Base-by-base conservation (phyloP, 2,888 invertebrate genomes). In the Thalpophila matura region DNA sequence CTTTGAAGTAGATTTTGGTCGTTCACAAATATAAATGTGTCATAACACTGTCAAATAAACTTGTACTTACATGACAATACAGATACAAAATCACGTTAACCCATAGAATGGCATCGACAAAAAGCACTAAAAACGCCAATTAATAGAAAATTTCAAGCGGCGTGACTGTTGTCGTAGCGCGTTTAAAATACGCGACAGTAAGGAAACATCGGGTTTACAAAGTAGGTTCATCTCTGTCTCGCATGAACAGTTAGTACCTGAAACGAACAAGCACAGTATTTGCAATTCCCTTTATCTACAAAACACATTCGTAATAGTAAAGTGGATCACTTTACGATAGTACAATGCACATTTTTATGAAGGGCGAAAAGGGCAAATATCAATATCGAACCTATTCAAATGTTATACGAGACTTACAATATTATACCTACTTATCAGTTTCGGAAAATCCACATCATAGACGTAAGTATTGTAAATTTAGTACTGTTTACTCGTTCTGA, bases 61-160 rank as follows among this genome's bases (percentile, higher is more conserved):
- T 71, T 68, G 57, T 79, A 81, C 80, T 76, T 79, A 82, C 74
- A 86, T 79, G 86, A 87, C 86, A 88, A 86, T 84, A 83, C 79
- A 75, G 81, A 85, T 84, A 87, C 77, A 77, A 88, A 87, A 86
- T 81, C 82, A 84, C 84, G 84, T 87, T 86, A 84, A 85, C 80
- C 82, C 64, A 74, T 84, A 83, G 80, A 87, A 87, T 82, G 73
- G 80, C 83, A 87, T 86, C 84, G 84, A 85, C 85, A 87, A 89
- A 86, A 86, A 82, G 81, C 80, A 88, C 86, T 93, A 91, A 93
- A 92, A 86, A 87, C 58, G 81, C 57, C 88, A 91, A 91, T 92
- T 91, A 92, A 93, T 93, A 91, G 90, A 89, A 83, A 88, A 90
- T 87, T 88, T 91, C 92, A 90, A 90, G 69, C 74, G 68, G 79